Evolutionary conservation across 2,888 invertebrate species (phyloP), one percentile per base, ranked within the genome.

Genomic region (Trichopoda pennipes): DNA sequence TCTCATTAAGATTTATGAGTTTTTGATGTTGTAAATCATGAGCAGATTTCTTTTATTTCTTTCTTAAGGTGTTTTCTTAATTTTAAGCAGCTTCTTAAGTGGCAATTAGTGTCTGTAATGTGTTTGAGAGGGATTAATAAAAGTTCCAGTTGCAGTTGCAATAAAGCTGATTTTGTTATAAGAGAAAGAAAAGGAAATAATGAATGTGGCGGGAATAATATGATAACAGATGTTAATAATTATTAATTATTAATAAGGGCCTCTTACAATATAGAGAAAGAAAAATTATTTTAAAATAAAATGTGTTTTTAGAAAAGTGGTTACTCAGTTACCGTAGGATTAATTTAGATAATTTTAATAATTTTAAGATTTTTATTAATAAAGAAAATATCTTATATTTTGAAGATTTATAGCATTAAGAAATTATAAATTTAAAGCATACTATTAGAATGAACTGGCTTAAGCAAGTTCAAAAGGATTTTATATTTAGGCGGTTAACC

Each of bases 1-100:
- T 19, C 35, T 61, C n/a, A 32, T 58, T 17, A 56, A 61, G 66
- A 76, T 81, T 76, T 81, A 81, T 81, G 66, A 49, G 55, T 49
- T 66, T 80, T 10, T 51, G 28, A 66, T 44, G 51, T 12, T 19
- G 28, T 28, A 66, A 3, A 58, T 42, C 69, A 58, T 63, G 32
- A 66, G 19, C 16, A 14, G 51, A 56, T 38, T 58, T 55, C 55
- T 53, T 44, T 51, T 38, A 12, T 38, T 38, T 38, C 12, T 12
- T 38, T 8, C 7, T 9, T 38, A 8, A 38, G 69, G 60, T 66
- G 60, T 51, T 58, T 51, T n/a, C 42, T 42, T 69, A 69, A 61
- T 28, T 76, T 68, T 42, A 60, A 60, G 51, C 23, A 21, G 68
- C 44, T 58, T 70, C 35, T 58, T 58, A 70, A 70, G 69, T 56